Percentiles rank a stretch among this genome's conserved stretches.
These are phyloP conservation scores for Augiades crinisus DNA, from an alignment of 2,888 invertebrate genomes.

Conservation along the genomic window DNA sequence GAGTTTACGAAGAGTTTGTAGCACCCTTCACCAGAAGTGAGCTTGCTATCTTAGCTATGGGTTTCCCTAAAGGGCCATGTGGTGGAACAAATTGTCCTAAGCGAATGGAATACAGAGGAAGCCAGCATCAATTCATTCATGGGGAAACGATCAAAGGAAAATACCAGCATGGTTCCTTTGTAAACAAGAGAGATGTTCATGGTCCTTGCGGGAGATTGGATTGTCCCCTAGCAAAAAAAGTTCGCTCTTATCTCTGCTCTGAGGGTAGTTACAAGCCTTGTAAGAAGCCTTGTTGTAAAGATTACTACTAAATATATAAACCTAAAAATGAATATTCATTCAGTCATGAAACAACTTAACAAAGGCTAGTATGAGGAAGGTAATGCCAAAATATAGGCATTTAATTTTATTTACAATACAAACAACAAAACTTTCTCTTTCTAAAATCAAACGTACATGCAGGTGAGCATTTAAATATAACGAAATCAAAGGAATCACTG, in stretches of 20 bases:
- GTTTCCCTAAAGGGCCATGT: slow-evolving; percentile 74
- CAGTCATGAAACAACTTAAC: too few species aligned
- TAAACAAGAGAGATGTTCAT: slow-evolving; percentile 71
- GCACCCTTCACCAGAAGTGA: slow-evolving; percentile 68
- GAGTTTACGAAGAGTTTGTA: slow-evolving; percentile 60
- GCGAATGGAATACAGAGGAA: slow-evolving; percentile 70
- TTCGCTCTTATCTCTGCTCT: slow-evolving; percentile 57
- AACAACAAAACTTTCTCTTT: slow-evolving; percentile 35
- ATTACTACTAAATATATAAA: slow-evolving; percentile 52
- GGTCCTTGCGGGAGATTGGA: slow-evolving; percentile 73
- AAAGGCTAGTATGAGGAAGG: too few species aligned
- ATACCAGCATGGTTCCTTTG: slow-evolving; percentile 67
- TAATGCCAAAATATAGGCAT: neutral
- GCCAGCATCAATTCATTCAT: slow-evolving; percentile 69
- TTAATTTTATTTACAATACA: neutral
- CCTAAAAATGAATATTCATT: too few species aligned
- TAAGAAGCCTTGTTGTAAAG: slow-evolving; percentile 63
- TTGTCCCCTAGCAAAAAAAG: slow-evolving; percentile 70
- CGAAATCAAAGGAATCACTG: slow-evolving; percentile 34
- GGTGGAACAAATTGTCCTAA: slow-evolving; percentile 73
- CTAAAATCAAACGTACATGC: slow-evolving; percentile 31
- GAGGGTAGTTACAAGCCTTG: slow-evolving; percentile 71
- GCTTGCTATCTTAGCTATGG: slow-evolving; percentile 70
- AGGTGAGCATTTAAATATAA: slow-evolving; percentile 35
- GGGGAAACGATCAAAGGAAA: slow-evolving; percentile 66